Percentiles rank a stretch among this genome's conserved stretches.
These are phyloP conservation scores for Trisateles emortualis DNA, from an alignment of 2,888 invertebrate genomes.

Conservation along the genomic window DNA sequence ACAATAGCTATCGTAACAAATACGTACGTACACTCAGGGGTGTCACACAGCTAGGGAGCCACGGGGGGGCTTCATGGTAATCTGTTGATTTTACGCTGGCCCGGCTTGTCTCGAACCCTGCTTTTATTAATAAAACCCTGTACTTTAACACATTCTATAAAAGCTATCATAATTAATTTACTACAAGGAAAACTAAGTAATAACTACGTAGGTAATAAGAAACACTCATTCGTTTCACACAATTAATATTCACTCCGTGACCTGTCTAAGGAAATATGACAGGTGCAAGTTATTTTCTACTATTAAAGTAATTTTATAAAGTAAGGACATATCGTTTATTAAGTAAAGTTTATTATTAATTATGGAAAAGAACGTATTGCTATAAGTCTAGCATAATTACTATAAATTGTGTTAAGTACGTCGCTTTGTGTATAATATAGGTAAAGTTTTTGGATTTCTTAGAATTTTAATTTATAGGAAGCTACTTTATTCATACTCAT, in stretches of 20 bases:
- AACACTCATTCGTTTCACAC: conserved; percentile 64
- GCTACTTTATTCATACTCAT: too few relatives aligned
- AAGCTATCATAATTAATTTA: conserved; percentile 63
- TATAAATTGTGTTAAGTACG: too few relatives aligned
- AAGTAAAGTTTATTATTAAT: conserved; percentile 4
- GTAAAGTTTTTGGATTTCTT: too few relatives aligned
- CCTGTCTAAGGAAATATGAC: conserved; percentile 37
- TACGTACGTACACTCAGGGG: conserved; percentile 77
- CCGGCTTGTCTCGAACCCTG: conserved; percentile 71
- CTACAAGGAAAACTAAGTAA: conserved; percentile 34
- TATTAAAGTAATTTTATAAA: conserved; percentile 5
- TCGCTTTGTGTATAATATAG: too few relatives aligned
- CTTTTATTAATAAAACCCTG: conserved; percentile 79
- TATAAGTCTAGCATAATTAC: too few relatives aligned
- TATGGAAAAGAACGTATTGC: not conserved
- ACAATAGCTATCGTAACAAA: conserved; percentile 82
- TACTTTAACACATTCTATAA: conserved; percentile 79
- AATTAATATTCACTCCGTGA: conserved; percentile 49
- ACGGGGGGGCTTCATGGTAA: conserved; percentile 76
- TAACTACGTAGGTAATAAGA: conserved; percentile 52
- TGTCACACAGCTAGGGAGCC: conserved; percentile 62
- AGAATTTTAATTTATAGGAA: too few relatives aligned
- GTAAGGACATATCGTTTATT: conserved; percentile 10
- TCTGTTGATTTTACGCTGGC: conserved; percentile 86
- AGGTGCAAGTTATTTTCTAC: conserved; percentile 22